These are phyloP conservation scores for Hippocampus zosterae DNA, from an alignment of 2,113 vertebrate species.

Conservation along the genomic window DNA sequence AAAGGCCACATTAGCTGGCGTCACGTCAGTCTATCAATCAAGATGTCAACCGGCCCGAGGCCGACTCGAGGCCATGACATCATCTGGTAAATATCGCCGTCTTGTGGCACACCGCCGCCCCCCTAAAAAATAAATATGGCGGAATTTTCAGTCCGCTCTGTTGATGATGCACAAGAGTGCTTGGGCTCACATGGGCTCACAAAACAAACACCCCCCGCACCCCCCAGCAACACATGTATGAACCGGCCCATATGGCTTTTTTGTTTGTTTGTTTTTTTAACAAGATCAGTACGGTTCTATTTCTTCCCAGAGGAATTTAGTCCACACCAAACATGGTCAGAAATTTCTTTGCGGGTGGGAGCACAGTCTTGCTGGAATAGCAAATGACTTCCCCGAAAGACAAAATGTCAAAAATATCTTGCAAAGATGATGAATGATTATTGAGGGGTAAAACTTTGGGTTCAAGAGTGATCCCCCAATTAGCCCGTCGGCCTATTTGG, in stretches of 20 bases:
- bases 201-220: neutral
- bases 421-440: neutral
- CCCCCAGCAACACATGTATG: neutral
- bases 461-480: no score
- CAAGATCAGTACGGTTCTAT: no score
- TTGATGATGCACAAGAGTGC: neutral
- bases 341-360: neutral
- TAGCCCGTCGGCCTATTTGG: neutral
- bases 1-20: constrained; percentile 38
- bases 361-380: neutral
- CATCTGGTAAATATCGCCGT: constrained; percentile 44
- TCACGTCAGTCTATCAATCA: constrained; percentile 29
- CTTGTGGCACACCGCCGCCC: constrained; percentile 10
- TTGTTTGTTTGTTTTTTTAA: neutral
- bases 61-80: constrained; percentile 44
- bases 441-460: neutral
- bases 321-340: neutral
- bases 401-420: neutral
- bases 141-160: neutral
- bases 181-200: neutral
- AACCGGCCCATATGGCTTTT: neutral
- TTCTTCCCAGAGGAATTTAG: no score
- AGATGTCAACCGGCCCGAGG: constrained; percentile 18
- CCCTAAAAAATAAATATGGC: neutral
- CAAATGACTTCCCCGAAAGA: neutral